Percentiles rank a stretch among this genome's conserved stretches.
Conservation (phyloP, 2,797 vertebrate genomes). For the Xenentodon cancila region DNA sequence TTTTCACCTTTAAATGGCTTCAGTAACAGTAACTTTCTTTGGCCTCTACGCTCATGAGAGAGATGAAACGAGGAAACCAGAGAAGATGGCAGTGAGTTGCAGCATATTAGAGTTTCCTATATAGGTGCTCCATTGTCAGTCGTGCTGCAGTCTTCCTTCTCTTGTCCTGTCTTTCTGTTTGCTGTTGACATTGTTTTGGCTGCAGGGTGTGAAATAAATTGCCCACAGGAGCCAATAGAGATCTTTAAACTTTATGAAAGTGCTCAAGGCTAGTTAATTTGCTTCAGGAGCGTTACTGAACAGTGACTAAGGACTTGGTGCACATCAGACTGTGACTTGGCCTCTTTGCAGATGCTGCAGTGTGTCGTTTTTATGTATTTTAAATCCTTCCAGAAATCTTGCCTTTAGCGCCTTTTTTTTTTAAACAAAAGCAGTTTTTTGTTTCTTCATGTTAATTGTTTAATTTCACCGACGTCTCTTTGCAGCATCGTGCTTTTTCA, state of each 20-base stretch:
- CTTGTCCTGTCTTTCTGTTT: not conserved
- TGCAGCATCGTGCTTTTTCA: not conserved
- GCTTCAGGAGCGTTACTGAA: not conserved
- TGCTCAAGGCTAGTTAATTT: not conserved
- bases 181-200: too few species aligned
- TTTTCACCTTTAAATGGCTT: slow-evolving; percentile 1
- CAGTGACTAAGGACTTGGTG: not conserved
- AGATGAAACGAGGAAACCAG: slow-evolving; percentile 17
- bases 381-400: not conserved
- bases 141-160: not conserved
- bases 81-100: not conserved
- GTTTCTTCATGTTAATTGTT: not conserved
- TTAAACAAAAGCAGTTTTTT: not conserved
- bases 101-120: not conserved
- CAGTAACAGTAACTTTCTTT: not conserved
- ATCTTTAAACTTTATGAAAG: too few species aligned
- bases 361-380: too few species aligned
- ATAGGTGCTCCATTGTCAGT: too few species aligned
- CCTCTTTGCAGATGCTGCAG: too few species aligned
- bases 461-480: not conserved
- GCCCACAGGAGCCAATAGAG: too few species aligned
- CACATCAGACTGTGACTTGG: not conserved
- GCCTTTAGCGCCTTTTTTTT: not conserved
- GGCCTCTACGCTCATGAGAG: not conserved
- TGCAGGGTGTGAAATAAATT: too few species aligned